Evolutionary conservation across 1,140 invertebrate genomes (phyloP).

Genomic region (Psilanteris sp.): DNA sequence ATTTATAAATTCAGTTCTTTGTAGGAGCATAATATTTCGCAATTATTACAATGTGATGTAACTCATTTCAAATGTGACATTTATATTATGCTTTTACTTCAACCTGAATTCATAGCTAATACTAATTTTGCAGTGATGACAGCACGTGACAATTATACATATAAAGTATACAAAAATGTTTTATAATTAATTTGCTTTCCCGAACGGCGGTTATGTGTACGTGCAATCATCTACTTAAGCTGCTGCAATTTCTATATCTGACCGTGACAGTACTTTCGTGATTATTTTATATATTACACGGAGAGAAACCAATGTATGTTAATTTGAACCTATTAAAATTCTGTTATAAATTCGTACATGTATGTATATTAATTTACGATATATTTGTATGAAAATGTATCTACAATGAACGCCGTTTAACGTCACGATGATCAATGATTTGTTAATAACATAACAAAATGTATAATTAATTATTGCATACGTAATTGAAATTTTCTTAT

Average conservation of each 20-base stretch:
- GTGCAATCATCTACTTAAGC: constrained; percentile 55
- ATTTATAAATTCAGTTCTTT: constrained; percentile 7
- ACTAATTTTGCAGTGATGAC: constrained; percentile 47
- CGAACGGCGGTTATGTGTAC: constrained; percentile 24
- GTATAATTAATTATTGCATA: too few species aligned
- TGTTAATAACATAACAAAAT: too few species aligned
- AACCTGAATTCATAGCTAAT: constrained; percentile 32
- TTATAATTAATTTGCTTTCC: constrained; percentile 24
- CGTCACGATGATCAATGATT: too few species aligned
- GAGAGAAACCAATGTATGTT: too few species aligned
- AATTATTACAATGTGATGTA: too few species aligned
- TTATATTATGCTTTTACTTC: constrained; percentile 41
- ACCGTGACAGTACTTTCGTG: constrained; percentile 3
- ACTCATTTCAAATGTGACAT: too few species aligned
- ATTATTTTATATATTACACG: constrained; percentile 13
- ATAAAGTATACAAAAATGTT: constrained; percentile 43
- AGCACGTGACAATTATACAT: constrained; percentile 46
- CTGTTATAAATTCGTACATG: too few species aligned
- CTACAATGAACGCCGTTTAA: too few species aligned
- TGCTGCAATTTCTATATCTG: constrained; percentile 32
- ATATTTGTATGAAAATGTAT: too few species aligned
- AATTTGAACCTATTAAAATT: too few species aligned
- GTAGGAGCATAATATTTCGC: constrained; percentile 26
- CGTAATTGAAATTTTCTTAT: too few species aligned
- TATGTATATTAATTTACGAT: too few species aligned